Evolutionary conservation across 2,113 vertebrate genomes (phyloP).

Genomic region (Ciconia boyciana): DNA sequence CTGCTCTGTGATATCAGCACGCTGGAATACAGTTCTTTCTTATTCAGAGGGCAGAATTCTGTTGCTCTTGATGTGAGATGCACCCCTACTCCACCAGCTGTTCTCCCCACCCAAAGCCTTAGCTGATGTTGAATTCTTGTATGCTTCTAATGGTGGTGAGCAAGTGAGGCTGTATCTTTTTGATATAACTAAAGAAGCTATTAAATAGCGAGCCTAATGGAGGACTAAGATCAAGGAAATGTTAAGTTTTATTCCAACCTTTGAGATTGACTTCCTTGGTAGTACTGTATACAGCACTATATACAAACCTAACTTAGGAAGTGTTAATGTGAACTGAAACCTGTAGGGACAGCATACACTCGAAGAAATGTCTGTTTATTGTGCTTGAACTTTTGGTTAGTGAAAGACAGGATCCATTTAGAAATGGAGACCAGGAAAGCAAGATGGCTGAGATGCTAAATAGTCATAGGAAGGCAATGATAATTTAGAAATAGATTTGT

Average conservation of each 20-base stretch:
- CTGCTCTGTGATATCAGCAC: not conserved
- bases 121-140: not conserved
- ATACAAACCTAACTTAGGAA: not conserved
- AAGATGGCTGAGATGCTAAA: not conserved
- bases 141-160: not conserved
- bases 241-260: not conserved
- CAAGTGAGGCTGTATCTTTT: not conserved
- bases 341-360: not conserved
- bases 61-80: not conserved
- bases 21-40: not conserved
- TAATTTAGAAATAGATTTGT: not conserved
- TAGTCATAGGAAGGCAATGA: not conserved
- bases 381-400: not conserved
- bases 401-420: not conserved
- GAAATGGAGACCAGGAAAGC: not conserved
- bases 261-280: not conserved
- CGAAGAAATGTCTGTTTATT: not conserved
- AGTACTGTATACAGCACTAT: not conserved
- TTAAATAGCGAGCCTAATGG: not conserved
- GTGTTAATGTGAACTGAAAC: not conserved
- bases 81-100: not conserved
- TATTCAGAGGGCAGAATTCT: not conserved
- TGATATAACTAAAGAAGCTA: not conserved
- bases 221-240: not conserved
- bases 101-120: not conserved